phyloP scores from a whole-genome alignment of 2,797 vertebrate genomes.

The Hippopotamyrus pictus region DNA sequence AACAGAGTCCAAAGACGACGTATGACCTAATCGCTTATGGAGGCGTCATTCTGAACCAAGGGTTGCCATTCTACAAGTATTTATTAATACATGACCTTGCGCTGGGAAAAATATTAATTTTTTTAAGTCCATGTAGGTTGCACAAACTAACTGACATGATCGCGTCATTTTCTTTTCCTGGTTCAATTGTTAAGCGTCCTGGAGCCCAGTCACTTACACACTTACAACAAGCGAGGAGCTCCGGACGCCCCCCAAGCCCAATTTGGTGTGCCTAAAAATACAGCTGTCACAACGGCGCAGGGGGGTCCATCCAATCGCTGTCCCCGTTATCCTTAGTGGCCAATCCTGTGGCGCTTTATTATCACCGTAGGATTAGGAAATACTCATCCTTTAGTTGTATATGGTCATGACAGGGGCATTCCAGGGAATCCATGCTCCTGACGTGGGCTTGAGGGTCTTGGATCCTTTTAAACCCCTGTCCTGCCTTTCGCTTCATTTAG shows the following conservation, averaged over 20 bases:
- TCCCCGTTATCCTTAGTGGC: slow-evolving; percentile 37
- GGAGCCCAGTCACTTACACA: slow-evolving; percentile 21
- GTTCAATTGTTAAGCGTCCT: slow-evolving; percentile 35
- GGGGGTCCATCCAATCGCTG: slow-evolving; percentile 35
- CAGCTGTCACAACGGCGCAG: slow-evolving; percentile 46
- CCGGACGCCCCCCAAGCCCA: slow-evolving; percentile 31
- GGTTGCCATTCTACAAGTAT: background rate
- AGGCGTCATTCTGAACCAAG: background rate
- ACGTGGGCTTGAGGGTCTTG: slow-evolving; percentile 56
- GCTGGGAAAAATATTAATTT: background rate
- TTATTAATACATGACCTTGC: background rate
- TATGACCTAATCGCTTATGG: slow-evolving; percentile 15
- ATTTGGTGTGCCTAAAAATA: slow-evolving; percentile 66
- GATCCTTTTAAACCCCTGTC: slow-evolving; percentile 46
- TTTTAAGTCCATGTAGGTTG: background rate
- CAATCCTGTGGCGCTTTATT: slow-evolving; percentile 48
- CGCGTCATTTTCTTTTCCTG: slow-evolving; percentile 38
- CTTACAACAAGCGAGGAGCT: slow-evolving; percentile 25
- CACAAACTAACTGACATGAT: slow-evolving; percentile 17
- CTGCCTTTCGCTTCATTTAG: slow-evolving; percentile 40
- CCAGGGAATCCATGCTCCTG: slow-evolving; percentile 71
- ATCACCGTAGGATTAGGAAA: slow-evolving; percentile 48
- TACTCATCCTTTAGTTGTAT: slow-evolving; percentile 54
- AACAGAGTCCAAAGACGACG: background rate
- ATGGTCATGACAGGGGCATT: slow-evolving; percentile 70